Conservation (phyloP, 2,113 vertebrate genomes). For the Psittacus erithacus region DNA sequence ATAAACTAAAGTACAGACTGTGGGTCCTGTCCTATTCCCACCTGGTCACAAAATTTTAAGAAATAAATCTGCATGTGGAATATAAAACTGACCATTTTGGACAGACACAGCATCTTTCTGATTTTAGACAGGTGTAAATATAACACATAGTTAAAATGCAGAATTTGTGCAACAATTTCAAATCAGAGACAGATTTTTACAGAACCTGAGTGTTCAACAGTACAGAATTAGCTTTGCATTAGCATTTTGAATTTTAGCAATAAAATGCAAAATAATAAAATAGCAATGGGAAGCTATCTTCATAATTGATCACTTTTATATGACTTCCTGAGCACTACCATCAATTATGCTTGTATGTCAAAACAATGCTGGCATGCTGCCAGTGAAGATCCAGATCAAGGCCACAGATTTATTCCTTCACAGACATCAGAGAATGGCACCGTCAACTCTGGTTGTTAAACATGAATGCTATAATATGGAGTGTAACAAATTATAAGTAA, state of each 20-base stretch:
- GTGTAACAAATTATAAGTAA: neutral
- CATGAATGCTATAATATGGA: neutral
- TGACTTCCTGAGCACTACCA: slow-evolving; percentile 57
- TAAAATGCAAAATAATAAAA: neutral
- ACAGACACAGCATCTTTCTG: neutral
- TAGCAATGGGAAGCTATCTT: slow-evolving; percentile 43
- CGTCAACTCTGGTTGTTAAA: neutral
- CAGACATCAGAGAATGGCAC: neutral
- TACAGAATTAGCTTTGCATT: neutral
- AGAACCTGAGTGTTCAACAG: neutral
- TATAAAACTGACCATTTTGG: neutral
- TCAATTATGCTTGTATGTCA: slow-evolving; percentile 18
- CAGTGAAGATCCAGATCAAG: neutral
- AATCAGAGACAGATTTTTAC: neutral
- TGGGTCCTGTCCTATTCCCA: neutral
- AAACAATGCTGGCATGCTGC: slow-evolving; percentile 35
- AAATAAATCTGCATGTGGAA: neutral
- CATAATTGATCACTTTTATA: slow-evolving; percentile 41
- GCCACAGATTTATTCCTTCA: neutral
- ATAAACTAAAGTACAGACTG: neutral
- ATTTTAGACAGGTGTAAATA: neutral
- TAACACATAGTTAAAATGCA: neutral
- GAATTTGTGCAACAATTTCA: neutral
- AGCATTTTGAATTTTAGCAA: neutral
- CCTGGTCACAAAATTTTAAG: neutral